Conservation (phyloP, 1,140 invertebrate species). For the Battus philenor region DNA sequence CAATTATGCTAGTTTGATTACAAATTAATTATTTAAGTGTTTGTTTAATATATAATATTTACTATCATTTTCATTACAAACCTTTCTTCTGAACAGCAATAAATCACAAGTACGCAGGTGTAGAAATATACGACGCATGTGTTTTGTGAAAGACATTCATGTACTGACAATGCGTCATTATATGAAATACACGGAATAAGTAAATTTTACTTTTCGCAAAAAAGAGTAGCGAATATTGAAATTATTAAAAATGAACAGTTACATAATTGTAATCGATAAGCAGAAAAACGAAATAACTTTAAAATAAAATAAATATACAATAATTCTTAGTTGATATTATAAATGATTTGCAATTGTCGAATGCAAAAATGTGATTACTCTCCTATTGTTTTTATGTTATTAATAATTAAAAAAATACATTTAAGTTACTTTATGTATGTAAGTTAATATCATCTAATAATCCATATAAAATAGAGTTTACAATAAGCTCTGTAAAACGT, state of each 20-base stretch:
- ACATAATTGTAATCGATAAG: too few relatives aligned
- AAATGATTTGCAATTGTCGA: too few relatives aligned
- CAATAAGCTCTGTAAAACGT: not conserved
- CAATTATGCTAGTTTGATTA: not conserved
- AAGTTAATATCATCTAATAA: not conserved
- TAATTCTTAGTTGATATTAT: too few relatives aligned
- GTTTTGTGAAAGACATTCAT: constrained; percentile 19
- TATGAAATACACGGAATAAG: too few relatives aligned
- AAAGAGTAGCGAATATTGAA: too few relatives aligned
- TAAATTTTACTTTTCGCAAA: too few relatives aligned
- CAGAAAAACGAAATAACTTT: too few relatives aligned
- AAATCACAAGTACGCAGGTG: constrained; percentile 26
- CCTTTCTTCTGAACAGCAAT: constrained; percentile 24
- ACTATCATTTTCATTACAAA: constrained; percentile 15
- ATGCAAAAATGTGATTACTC: too few relatives aligned
- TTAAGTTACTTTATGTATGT: not conserved
- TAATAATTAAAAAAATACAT: not conserved
- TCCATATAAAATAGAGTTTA: not conserved
- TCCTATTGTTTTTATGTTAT: not conserved
- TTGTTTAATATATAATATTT: too few relatives aligned
- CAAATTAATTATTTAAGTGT: constrained; percentile 19
- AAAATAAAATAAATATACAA: too few relatives aligned
- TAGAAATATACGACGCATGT: constrained; percentile 25
- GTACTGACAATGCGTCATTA: not conserved
- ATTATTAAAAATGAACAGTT: too few relatives aligned